Evolutionary conservation across 2,888 invertebrate species (phyloP).

Genomic region (Pyrrhia umbra): DNA sequence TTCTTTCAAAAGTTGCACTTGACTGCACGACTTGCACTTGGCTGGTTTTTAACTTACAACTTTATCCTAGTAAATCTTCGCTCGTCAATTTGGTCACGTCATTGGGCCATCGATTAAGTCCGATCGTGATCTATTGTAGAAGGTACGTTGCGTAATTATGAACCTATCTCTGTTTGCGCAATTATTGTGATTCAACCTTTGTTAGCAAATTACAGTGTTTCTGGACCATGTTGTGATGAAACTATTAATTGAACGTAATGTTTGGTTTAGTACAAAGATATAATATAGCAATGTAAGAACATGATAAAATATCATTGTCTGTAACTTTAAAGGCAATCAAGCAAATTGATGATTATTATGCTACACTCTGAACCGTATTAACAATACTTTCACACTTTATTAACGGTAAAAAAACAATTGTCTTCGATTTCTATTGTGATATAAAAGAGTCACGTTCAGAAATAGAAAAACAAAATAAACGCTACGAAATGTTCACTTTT

Average conservation of each 20-base stretch:
- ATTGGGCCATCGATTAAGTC: conserved; percentile 65
- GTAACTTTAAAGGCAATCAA: too few species aligned
- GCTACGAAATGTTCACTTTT: conserved; percentile 16
- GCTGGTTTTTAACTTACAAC: too few species aligned
- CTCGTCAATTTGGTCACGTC: conserved; percentile 58
- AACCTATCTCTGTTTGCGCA: conserved; percentile 56
- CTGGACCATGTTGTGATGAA: conserved; percentile 22
- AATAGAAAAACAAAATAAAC: conserved; percentile 11
- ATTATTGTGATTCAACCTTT: conserved; percentile 49
- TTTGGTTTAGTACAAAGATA: not conserved
- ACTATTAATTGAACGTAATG: conserved; percentile 4
- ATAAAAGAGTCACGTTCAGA: conserved; percentile 21
- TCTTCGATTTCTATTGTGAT: too few species aligned
- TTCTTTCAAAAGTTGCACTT: too few species aligned
- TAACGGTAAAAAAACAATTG: too few species aligned
- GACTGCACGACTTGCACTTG: too few species aligned
- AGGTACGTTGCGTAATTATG: conserved; percentile 60
- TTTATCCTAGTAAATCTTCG: conserved; percentile 28
- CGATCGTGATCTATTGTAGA: conserved; percentile 67
- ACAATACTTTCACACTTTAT: too few species aligned
- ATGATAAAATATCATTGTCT: too few species aligned
- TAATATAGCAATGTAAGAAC: not conserved
- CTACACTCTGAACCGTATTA: too few species aligned
- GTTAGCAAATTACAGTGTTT: conserved; percentile 41
- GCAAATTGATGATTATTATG: too few species aligned